Conservation (phyloP, 2,888 invertebrate genomes). For the Lasioglossum zephyrum region DNA sequence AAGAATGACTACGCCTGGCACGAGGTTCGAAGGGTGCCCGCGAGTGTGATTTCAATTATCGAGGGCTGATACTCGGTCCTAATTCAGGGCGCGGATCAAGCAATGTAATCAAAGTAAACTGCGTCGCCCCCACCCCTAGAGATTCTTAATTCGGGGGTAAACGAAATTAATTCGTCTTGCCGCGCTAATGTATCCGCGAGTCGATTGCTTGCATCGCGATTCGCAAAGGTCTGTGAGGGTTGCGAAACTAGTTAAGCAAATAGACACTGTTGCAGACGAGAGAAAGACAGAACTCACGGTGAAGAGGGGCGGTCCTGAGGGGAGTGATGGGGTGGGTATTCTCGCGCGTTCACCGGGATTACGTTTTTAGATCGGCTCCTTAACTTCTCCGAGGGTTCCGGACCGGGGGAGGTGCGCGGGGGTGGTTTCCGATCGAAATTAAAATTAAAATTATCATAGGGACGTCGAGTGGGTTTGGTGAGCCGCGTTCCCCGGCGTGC, state of each 20-base stretch:
- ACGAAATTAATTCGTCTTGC: conserved; percentile 80
- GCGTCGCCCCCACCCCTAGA: conserved; percentile 22
- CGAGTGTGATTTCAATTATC: conserved; percentile 27
- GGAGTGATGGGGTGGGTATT: conserved; percentile 16
- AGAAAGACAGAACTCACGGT: conserved; percentile 18
- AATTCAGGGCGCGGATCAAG: not conserved
- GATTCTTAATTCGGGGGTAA: conserved; percentile 71
- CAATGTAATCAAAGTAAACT: conserved; percentile 68
- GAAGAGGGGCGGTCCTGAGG: conserved; percentile 18
- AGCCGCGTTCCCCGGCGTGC: conserved; percentile 71
- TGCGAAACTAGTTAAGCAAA: conserved; percentile 83
- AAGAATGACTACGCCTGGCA: not conserved
- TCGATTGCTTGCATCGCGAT: conserved; percentile 69
- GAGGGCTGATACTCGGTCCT: not conserved
- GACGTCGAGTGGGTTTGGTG: conserved; percentile 58
- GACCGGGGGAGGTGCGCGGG: conserved; percentile 43
- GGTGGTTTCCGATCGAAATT: conserved; percentile 77
- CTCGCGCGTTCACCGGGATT: conserved; percentile 63
- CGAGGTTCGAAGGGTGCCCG: not conserved
- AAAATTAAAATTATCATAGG: conserved; percentile 79
- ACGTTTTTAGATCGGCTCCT: conserved; percentile 75
- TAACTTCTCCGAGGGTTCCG: conserved; percentile 68
- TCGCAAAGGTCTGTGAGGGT: conserved; percentile 51
- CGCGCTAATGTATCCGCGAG: conserved; percentile 73
- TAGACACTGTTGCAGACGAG: conserved; percentile 70